A percentile compares a stretch with the other conserved stretches of the same genome.
phyloP scores from a whole-genome alignment of 2,797 vertebrate genomes.

The Myripristis jacobus region DNA sequence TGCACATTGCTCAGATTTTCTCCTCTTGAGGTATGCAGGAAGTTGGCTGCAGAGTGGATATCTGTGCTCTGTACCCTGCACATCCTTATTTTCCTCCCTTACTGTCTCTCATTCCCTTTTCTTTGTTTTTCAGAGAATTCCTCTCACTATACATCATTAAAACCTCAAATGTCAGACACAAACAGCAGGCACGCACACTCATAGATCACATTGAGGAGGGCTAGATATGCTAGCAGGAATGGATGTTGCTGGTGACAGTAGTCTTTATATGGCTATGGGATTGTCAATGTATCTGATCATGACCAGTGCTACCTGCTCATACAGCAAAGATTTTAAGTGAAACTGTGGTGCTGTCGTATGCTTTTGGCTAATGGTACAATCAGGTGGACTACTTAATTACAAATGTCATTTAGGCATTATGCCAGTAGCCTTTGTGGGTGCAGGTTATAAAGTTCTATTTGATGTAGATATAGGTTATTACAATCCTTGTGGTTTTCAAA shows the following conservation, averaged over 20 bases:
- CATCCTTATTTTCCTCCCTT: conserved; percentile 34
- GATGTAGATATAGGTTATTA: too few species aligned
- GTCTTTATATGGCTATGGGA: too few species aligned
- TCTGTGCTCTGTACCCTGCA: conserved; percentile 37
- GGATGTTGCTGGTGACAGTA: neutral
- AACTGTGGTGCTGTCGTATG: neutral
- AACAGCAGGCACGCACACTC: neutral
- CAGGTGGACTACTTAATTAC: neutral
- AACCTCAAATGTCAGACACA: conserved; percentile 3
- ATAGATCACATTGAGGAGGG: neutral
- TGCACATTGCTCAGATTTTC: conserved; percentile 57
- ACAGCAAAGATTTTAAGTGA: neutral
- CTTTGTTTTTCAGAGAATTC: conserved; percentile 1
- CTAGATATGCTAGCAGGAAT: neutral
- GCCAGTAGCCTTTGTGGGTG: too few species aligned
- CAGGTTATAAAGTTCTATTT: too few species aligned
- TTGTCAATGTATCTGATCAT: neutral
- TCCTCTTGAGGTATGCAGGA: conserved; percentile 60
- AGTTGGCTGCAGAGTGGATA: conserved; percentile 56
- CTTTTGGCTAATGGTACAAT: neutral
- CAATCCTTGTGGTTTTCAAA: too few species aligned
- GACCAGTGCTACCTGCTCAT: neutral
- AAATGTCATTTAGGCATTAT: neutral
- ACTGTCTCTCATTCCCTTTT: neutral
- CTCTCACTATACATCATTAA: neutral